Evolutionary conservation across 64 coral and sea anemone genomes (phyloP).

Genomic region (Actinia equina): DNA sequence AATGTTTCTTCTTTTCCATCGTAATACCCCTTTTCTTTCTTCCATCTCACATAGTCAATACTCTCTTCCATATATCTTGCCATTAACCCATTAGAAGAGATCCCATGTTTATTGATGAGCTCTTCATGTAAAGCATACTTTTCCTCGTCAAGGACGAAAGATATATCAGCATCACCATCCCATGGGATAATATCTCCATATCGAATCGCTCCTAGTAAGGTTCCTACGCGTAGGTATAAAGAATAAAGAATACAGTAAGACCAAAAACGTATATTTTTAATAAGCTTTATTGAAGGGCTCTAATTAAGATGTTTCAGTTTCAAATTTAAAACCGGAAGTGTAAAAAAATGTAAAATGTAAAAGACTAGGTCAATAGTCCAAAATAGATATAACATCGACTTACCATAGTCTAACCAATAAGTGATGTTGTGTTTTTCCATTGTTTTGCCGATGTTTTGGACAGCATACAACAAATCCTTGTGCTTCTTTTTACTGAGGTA

Average conservation of each 20-base stretch:
- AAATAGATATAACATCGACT: not conserved
- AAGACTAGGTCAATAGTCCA: too few species aligned
- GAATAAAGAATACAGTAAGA: too few species aligned
- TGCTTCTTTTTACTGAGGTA: slow-evolving; percentile 34
- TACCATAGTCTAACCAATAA: slow-evolving; percentile 83
- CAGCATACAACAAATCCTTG: slow-evolving; percentile 36
- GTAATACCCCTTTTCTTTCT: slow-evolving; percentile 15
- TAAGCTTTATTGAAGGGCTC: too few species aligned
- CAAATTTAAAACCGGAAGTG: too few species aligned
- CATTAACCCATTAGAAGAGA: slow-evolving; percentile 42
- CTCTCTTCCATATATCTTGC: slow-evolving; percentile 35
- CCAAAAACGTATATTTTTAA: too few species aligned
- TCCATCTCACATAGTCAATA: slow-evolving; percentile 78
- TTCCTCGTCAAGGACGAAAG: slow-evolving; percentile 29
- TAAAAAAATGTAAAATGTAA: too few species aligned
- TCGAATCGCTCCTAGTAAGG: slow-evolving; percentile 67
- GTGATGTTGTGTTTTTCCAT: slow-evolving; percentile 46
- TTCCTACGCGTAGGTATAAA: slow-evolving; percentile 37
- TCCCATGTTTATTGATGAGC: slow-evolving; percentile 48
- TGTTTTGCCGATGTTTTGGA: slow-evolving; percentile 56
- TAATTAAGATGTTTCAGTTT: too few species aligned
- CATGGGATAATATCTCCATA: slow-evolving; percentile 61
- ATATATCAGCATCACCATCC: slow-evolving; percentile 88
- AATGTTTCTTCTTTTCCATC: slow-evolving; percentile 40
- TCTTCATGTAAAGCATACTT: slow-evolving; percentile 13